Evolutionary conservation across 2,797 vertebrate species (phyloP), one percentile per base, ranked within the genome.

Genomic region (Clarias laeviceps): DNA sequence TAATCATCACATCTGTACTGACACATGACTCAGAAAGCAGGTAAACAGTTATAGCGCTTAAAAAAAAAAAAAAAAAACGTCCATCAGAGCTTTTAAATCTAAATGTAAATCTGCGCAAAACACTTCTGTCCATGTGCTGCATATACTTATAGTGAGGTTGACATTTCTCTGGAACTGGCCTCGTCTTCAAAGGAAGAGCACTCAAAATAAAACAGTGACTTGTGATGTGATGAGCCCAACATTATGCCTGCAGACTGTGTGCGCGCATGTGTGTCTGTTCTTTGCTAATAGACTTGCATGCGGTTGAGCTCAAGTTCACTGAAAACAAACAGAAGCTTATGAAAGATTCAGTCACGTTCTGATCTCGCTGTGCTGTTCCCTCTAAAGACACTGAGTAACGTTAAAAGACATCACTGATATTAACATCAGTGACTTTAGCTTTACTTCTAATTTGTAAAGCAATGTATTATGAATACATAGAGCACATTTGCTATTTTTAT

Each of bases 321-420:
- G 87, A 90, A 91, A 91, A 91, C 90, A 93, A 93, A 92, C 91
- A 93, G 90, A 91, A 88, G 88, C 92, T 92, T 91, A 92, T 95
- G 88, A 93, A 94, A 93, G 91, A 94, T 94, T 93, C 89, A 93
- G 84, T 72, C 80, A 37, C 86, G 34, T 82, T 68, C 79, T 65
- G 79, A 80, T 80, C 62, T 50, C 61, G 20, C 61, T 81, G 62
- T 22, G 40, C 32, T 78, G 76, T 37, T 78, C 76, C 56, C 32
- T 59, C 76, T 78, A 61, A 78, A 61, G 2, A 78, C 76, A 78
- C 56, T 24, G 6, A 70, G 68, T 12, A 40, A 70, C 15, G 18
- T 40, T 70, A 12, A 22, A 22, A 34, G 66, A 3, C 6, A 20
- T 50, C 9, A 50, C 9, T 50, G 45, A 50, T 20, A 32, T 20